Percentiles rank a stretch among this genome's conserved stretches.
Evolutionary conservation across 2,888 invertebrate species (phyloP).

Genomic region (Lapara coniferarum): DNA sequence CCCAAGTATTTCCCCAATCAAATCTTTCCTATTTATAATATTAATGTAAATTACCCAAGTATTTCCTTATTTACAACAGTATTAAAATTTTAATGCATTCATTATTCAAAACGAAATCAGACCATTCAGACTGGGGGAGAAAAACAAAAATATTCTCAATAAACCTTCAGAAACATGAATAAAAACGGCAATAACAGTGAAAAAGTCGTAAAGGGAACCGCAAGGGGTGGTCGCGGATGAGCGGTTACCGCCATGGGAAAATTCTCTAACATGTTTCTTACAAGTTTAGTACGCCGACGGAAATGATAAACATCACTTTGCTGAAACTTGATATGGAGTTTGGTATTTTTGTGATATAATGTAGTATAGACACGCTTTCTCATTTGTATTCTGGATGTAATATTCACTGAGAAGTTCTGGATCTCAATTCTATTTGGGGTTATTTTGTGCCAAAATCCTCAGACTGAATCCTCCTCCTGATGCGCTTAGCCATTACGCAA

Average conservation of each 20-base stretch:
- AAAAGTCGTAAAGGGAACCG: slow-evolving; percentile 53
- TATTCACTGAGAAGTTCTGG: too few species aligned
- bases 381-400: too few species aligned
- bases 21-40: too few species aligned
- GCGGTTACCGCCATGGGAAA: slow-evolving; percentile 33
- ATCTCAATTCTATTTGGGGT: too few species aligned
- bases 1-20: neutral
- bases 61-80: neutral
- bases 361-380: too few species aligned
- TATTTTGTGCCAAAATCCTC: too few species aligned
- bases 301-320: slow-evolving; percentile 7
- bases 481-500: too few species aligned
- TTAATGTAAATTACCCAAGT: neutral
- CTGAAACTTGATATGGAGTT: neutral
- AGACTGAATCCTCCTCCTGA: too few species aligned
- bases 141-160: slow-evolving; percentile 46
- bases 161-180: slow-evolving; percentile 50
- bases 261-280: slow-evolving; percentile 19
- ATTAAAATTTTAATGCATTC: slow-evolving; percentile 2
- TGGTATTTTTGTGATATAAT: too few species aligned
- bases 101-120: slow-evolving; percentile 12
- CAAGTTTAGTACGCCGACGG: neutral
- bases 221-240: slow-evolving; percentile 36
- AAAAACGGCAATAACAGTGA: slow-evolving; percentile 51
- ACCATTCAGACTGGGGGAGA: slow-evolving; percentile 29